These are phyloP conservation scores for Pholis gunnellus DNA, from an alignment of 2,113 vertebrate species.

Conservation along the genomic window DNA sequence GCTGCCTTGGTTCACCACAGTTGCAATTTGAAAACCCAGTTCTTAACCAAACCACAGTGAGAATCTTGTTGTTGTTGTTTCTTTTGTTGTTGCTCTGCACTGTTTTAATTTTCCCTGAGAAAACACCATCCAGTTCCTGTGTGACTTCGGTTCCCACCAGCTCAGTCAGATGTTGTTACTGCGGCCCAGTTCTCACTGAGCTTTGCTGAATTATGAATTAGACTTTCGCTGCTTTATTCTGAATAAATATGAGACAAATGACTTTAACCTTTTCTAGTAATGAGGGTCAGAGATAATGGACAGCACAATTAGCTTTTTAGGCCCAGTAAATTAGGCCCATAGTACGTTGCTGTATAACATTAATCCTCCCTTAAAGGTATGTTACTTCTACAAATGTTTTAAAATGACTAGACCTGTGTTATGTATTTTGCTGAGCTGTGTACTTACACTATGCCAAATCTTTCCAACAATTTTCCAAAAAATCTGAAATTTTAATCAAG, in stretches of 20 bases:
- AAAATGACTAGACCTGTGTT: background rate
- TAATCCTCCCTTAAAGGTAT: background rate
- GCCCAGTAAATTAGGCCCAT: background rate
- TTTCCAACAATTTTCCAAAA: background rate
- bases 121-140: constrained; percentile 17
- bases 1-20: constrained; percentile 39
- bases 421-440: background rate
- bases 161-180: constrained; percentile 48
- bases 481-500: background rate
- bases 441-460: background rate
- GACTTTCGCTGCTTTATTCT: constrained; percentile 40
- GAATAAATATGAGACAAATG: background rate
- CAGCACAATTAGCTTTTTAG: background rate
- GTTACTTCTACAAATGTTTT: too few relatives aligned
- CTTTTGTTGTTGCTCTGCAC: background rate
- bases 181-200: constrained; percentile 59
- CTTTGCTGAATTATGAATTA: constrained; percentile 47
- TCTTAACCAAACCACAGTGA: constrained; percentile 55
- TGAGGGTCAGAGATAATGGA: background rate
- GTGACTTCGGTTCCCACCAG: constrained; percentile 64
- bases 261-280: background rate
- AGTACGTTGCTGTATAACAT: background rate
- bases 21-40: constrained; percentile 48
- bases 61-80: background rate
- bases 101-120: constrained; percentile 58